Conservation (phyloP, 2,888 invertebrate genomes). For the Pherbina coryleti region DNA sequence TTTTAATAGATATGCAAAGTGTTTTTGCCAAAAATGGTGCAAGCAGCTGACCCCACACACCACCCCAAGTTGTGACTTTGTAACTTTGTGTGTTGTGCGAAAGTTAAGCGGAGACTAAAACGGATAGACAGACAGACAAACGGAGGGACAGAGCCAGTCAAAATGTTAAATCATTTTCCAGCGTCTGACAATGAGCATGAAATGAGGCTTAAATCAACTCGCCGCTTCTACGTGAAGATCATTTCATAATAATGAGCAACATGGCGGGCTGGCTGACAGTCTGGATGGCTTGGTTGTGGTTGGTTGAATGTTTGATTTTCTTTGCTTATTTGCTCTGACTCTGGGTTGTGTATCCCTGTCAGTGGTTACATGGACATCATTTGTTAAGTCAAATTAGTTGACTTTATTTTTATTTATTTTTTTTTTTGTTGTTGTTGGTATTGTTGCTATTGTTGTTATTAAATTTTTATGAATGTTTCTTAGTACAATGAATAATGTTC, state of each 20-base stretch:
- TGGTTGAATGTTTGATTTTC: neutral
- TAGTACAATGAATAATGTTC: neutral
- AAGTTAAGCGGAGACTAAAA: neutral
- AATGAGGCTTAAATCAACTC: constrained; percentile 31
- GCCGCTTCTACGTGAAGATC: constrained; percentile 29
- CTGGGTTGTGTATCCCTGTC: constrained; percentile 41
- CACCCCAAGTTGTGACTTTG: neutral
- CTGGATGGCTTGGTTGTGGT: neutral
- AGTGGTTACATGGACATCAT: constrained; percentile 44
- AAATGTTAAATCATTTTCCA: constrained; percentile 36
- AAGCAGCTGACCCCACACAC: constrained; percentile 10
- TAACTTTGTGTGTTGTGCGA: neutral
- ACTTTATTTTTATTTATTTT: too few species aligned
- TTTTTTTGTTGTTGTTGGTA: neutral
- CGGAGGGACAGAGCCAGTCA: neutral
- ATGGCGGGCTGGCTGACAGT: neutral
- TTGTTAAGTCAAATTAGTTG: constrained; percentile 35
- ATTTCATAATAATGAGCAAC: constrained; percentile 28
- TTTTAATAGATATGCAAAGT: constrained; percentile 26
- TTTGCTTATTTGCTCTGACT: neutral
- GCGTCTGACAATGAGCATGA: constrained; percentile 33
- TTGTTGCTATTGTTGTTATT: neutral
- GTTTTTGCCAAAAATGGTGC: constrained; percentile 26
- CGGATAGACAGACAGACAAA: neutral
- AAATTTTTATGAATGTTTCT: neutral